These are phyloP conservation scores for Leptarthrus brevirostris DNA, from an alignment of 2,888 invertebrate species.

Conservation along the genomic window DNA sequence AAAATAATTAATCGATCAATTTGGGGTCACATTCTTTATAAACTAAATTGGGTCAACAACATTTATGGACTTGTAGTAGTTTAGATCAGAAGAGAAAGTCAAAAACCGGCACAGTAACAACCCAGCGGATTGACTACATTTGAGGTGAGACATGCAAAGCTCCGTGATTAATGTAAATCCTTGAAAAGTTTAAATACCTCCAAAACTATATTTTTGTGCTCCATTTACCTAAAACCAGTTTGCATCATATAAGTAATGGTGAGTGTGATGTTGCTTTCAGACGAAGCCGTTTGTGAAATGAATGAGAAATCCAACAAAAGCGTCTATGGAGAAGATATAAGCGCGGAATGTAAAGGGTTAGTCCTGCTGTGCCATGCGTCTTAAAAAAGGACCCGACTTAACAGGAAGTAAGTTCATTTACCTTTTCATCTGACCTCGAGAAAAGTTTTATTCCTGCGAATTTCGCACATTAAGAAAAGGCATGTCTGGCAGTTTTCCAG, in stretches of 20 bases:
- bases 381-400: not conserved
- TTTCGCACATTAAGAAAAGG: not conserved
- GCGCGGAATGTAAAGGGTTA: not conserved
- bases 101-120: not conserved
- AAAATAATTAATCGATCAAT: no score
- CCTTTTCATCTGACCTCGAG: not conserved
- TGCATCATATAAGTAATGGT: no score
- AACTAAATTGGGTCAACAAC: not conserved
- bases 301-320: not conserved
- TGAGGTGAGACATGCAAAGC: not conserved
- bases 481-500: constrained; percentile 10
- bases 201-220: constrained; percentile 4
- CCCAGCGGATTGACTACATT: not conserved
- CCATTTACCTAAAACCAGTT: constrained; percentile 24
- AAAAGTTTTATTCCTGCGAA: not conserved
- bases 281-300: not conserved
- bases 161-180: not conserved
- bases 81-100: not conserved
- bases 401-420: constrained; percentile 11
- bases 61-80: not conserved
- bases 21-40: no score
- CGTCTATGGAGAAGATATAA: not conserved
- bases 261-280: not conserved
- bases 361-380: not conserved
- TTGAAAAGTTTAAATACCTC: constrained; percentile 12